Evolutionary conservation across 2,113 vertebrate genomes (phyloP).

Genomic region (Fregata magnificens): DNA sequence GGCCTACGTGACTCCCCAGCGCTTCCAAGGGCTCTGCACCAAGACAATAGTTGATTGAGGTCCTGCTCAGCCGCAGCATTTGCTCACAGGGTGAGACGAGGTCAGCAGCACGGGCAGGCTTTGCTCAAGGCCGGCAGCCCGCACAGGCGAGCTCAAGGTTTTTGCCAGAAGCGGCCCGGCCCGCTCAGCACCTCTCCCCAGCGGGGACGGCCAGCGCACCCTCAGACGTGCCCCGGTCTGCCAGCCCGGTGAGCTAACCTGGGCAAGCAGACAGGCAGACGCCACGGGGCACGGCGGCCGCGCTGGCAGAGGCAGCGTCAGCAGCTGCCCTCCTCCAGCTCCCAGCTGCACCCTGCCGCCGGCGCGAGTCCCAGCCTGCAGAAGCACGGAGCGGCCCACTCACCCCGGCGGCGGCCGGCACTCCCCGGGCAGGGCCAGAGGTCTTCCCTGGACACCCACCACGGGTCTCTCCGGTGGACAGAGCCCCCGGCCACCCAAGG

Average conservation of each 20-base stretch:
- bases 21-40: not conserved
- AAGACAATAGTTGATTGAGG: slow-evolving; percentile 51
- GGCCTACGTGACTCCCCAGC: slow-evolving; percentile 20
- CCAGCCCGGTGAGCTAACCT: not conserved
- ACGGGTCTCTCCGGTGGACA: rapidly evolving
- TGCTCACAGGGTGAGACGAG: not conserved
- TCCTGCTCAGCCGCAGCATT: not conserved
- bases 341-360: not conserved
- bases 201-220: not conserved
- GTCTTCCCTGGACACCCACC: not conserved
- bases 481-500: not conserved
- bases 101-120: not conserved
- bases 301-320: not conserved
- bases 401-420: rapidly evolving
- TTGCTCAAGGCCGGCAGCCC: not conserved
- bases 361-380: not conserved
- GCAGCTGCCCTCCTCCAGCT: not conserved
- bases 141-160: not conserved
- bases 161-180: not conserved
- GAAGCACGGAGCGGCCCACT: not conserved
- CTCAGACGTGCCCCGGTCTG: not conserved
- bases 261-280: not conserved
- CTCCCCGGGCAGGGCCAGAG: not conserved
- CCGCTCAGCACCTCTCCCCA: not conserved
- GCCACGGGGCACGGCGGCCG: not conserved